A percentile compares a stretch with the other conserved stretches of the same genome.
These are phyloP conservation scores for Dorcus parallelipipedus DNA, from an alignment of 2,888 invertebrate species.

Conservation along the genomic window DNA sequence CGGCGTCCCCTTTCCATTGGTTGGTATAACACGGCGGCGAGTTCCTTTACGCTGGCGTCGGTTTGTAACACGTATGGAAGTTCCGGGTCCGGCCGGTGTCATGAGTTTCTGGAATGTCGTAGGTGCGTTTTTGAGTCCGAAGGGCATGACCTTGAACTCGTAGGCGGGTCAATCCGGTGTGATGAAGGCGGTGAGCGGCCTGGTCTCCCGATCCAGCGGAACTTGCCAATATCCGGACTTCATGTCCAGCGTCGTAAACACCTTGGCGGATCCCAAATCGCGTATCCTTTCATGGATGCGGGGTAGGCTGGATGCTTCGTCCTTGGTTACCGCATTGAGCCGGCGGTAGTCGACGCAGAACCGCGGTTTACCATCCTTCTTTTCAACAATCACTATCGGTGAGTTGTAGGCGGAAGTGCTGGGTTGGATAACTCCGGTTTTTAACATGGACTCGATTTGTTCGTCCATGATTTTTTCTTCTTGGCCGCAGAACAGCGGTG, in stretches of 20 bases:
- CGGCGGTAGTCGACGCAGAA: constrained; percentile 10
- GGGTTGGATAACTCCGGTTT: constrained; percentile 24
- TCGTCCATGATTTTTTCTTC: constrained; percentile 18
- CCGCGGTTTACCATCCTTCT: constrained; percentile 23
- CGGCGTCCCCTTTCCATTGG: no score
- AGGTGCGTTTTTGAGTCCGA: constrained; percentile 31
- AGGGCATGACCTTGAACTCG: constrained; percentile 12
- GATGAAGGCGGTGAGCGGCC: constrained; percentile 2
- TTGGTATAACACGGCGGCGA: no score
- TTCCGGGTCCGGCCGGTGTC: constrained; percentile 5
- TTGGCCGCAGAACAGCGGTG: no score
- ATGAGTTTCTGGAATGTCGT: constrained; percentile 33
- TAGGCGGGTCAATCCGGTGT: no score
- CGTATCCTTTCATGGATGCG: constrained; percentile 26
- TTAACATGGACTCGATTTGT: constrained; percentile 25
- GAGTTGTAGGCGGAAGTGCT: constrained; percentile 20
- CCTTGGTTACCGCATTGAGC: constrained; percentile 19
- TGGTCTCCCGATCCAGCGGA: constrained; percentile 24
- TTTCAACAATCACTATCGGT: constrained; percentile 23
- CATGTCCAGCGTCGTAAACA: constrained; percentile 35
- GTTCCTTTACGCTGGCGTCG: no score
- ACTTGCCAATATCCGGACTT: constrained; percentile 37
- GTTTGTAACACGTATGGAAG: no score
- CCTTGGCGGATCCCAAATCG: constrained; percentile 27
- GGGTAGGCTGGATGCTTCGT: constrained; percentile 23